Evolutionary conservation across 2,888 invertebrate species (phyloP), one percentile per base, ranked within the genome.

Genomic region (Harmothoe impar): DNA sequence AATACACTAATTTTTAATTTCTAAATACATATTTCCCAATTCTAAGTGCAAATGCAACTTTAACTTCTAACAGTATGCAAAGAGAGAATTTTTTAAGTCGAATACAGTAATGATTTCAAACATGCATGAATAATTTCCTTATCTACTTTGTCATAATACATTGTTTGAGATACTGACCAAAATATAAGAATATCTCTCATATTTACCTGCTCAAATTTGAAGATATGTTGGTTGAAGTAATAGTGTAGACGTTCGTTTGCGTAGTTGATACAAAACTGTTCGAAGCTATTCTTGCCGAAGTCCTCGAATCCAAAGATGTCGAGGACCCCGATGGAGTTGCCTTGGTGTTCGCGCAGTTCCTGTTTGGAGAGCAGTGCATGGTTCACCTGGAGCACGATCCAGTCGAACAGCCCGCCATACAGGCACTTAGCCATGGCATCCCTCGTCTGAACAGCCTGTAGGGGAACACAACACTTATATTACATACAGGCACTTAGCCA

Each of bases 231-330:
- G 96, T 99, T 99, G 96, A 99, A 99, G 96, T 99, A 99, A 96
- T 98, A 98, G 96, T 99, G 99, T 89, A 99, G 97, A 96, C 99
- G 98, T 96, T 99, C 99, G 96, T 99, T 99, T 29, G 99, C 99
- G 96, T 98, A 99, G 96, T 99, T 99, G 94, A 99, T 99, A 96
- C 99, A 99, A 93, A 99, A 97, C 96, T 99, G 99, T 96, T 99
- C 99, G 96, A 99, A 99, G 96, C 98, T 98, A 95, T 96, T 96
- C 94, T 95, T 94, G 52, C 96, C 98, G 95, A 99, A 99, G 96
- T 99, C 99, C 96, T 99, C 99, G 96, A 99, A 99, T 35, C 99
- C 99, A 96, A 99, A 99, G 95, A 99, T 99, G 96, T 99, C 99
- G 93, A 99, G 97, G 91, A 99, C 98, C 92, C 99, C 98, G 94